Base-by-base conservation (phyloP, 2,797 vertebrate genomes). In the Hemitrygon akajei region DNA sequence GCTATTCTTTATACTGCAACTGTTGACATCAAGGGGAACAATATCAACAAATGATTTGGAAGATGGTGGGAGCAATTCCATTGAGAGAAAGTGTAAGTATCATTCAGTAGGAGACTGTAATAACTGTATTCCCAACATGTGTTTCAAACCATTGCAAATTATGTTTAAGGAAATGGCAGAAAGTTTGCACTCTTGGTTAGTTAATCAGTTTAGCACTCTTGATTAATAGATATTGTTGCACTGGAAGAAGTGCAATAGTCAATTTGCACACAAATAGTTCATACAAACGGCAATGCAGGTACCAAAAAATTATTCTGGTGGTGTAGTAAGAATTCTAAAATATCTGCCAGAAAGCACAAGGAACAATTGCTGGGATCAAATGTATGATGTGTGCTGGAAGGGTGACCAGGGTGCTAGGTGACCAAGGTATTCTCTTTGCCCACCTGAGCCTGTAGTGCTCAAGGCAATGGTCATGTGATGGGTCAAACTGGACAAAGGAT, bases 1-100 rank as follows among this genome's bases (percentile, higher is more conserved):
- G 97, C 97, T 99, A 75, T 99, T 99, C 96, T 99, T 99, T 95
- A 96, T 99, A 95, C 96, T 99, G 95, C 99, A 99, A 95, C 95
- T 99, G 94, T 96, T 99, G 82, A 99, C 98, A 2, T 98, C 97
- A 94, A 97, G 60, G 58, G 34, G 96, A 94, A 97, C 97, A 60
- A 95, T 95, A 94, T 96, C 96, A 18, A 91, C 94, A 76, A 95
- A 97, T 14, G 96, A 97, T 37, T 96, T 95, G 22, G 96, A 97
- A 60, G 95, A 89, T 89, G 95, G 96, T 75, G 73, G 95, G 94
- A 95, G 96, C 94, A 80, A 94, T 76, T 94, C 7, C 94, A 95
- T 94, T 95, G 93, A 93, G 94, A 93, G 56, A 94, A 66, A 95
- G 95, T 96, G 97, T 97, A 84, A 95, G 86, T 11, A 94, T 94